Evolutionary conservation across 2,888 invertebrate species (phyloP), one percentile per base, ranked within the genome.

Genomic region (Pogonocherus hispidulus): DNA sequence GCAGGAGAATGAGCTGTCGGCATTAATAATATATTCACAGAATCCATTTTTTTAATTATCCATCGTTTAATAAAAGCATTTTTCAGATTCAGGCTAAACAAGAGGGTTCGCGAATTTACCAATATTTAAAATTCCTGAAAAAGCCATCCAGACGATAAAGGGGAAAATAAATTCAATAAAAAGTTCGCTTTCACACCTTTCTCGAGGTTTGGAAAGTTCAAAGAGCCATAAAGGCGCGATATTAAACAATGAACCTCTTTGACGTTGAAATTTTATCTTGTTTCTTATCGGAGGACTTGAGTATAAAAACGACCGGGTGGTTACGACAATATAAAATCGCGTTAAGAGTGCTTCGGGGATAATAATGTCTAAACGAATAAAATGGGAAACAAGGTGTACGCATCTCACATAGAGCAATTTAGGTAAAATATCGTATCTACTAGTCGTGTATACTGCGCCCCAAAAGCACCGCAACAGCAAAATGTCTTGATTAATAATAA

Each of bases 101-200:
- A 11, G 16, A 41, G 41, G 41, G n/a, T n/a, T 14, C 4, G 14
- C n/a, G 14, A 41, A 41, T 41, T 41, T 41, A n/a, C 41, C 41
- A n/a, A 41, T 41, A 41, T 41, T 41, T 41, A 41, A 41, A 41
- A 41, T 41, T 41, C 41, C 14, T 41, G 16, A 0, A 41, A 41
- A 41, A 41, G 4, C 41, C 41, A 3, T 14, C 14, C 14, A n/a
- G 16, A 16, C 14, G 16, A n/a, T 41, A n/a, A 41, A 41, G 14
- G 41, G 41, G 41, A 41, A 16, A 41, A 41, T n/a, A 41, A 41
- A 41, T 41, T 41, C n/a, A 41, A 41, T 41, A 41, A 41, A 41
- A 41, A n/a, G 41, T 41, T 41, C n/a, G 14, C 41, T 41, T 41
- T 41, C 41, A 41, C 41, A 16, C 41, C 41, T 41, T 41, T n/a